Base-by-base conservation (phyloP, 1,140 invertebrate species). In the Drosophila willistoni region DNA sequence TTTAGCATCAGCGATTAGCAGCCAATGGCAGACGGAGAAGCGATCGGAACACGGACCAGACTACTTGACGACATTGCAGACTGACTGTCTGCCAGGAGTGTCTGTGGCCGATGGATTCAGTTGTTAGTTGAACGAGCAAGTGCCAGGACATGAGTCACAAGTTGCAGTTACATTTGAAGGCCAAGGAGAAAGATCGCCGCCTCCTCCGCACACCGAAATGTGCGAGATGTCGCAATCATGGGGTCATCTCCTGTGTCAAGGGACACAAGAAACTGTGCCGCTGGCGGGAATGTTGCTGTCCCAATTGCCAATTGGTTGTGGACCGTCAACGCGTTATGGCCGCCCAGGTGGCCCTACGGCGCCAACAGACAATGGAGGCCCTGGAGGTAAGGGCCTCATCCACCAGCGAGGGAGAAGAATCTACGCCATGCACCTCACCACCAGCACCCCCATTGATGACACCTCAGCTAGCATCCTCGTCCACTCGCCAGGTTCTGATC, bases 321-420 rank as follows among this genome's bases (percentile, higher is more conserved):
- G 96, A 98, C 90, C 92, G 97, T 57, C 97, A 98, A 82, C 92
- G 96, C 10, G 96, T 98, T 1, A 98, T 98, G 97, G 97, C 97
- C 9, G 97, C 97, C 10, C 96, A 97, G 92, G 96, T 97, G 44
- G 95, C 95, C 0, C 81, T 95, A 1, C 92, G 95, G 5, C 93
- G 95, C 44, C 95, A 95, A 76, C 95, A 95, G 64, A 94, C 95
- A 14, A 94, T 94, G 17, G 94, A 91, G 54, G 85, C 86, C 0
- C 29, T 90, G 36, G 83, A 91, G 61, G 61, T 69, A 65, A 72
- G 36, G 17, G 9, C 41, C 10, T 9, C 59, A n/a, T 25, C 42
- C 33, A 65, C 61, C 33, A 89, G 73, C 51, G 73, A 82, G 56
- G 79, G 77, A n/a, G 83, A 86, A 67, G 74, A 77, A 0, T 71